Conservation (phyloP, 2,113 vertebrate species). For the Neotoma lepida region DNA sequence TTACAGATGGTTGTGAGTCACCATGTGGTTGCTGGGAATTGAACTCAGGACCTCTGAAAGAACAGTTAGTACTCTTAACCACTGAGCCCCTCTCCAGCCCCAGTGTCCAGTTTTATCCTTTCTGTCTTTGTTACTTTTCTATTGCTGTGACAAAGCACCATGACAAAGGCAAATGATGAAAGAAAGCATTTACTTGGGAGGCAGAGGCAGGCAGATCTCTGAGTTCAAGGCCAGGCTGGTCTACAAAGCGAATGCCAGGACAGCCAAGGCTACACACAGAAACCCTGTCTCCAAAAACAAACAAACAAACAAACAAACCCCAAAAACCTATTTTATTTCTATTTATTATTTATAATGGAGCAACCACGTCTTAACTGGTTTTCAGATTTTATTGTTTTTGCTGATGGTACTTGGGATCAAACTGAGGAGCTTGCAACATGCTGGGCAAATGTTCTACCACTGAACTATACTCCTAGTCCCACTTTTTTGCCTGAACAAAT, state of each 20-base stretch:
- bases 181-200: not conserved
- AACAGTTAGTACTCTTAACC: too few relatives aligned
- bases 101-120: conserved; percentile 51
- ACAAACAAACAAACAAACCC: too few relatives aligned
- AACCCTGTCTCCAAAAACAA: too few relatives aligned
- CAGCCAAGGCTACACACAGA: not conserved
- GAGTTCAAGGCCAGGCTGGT: not conserved
- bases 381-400: not conserved
- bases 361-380: not conserved
- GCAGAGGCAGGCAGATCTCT: not conserved
- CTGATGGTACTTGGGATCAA: not conserved
- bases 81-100: too few relatives aligned
- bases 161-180: not conserved
- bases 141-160: not conserved
- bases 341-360: conserved; percentile 47
- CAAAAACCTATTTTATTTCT: conserved; percentile 59
- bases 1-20: too few relatives aligned
- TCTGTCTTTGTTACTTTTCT: not conserved
- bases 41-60: too few relatives aligned
- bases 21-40: too few relatives aligned
- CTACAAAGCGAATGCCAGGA: not conserved
- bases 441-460: not conserved
- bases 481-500: not conserved
- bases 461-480: too few relatives aligned
- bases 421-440: not conserved